Percentiles rank a stretch among this genome's conserved stretches.
Conservation (phyloP, 2,113 vertebrate species). For the Saccopteryx leptura region DNA sequence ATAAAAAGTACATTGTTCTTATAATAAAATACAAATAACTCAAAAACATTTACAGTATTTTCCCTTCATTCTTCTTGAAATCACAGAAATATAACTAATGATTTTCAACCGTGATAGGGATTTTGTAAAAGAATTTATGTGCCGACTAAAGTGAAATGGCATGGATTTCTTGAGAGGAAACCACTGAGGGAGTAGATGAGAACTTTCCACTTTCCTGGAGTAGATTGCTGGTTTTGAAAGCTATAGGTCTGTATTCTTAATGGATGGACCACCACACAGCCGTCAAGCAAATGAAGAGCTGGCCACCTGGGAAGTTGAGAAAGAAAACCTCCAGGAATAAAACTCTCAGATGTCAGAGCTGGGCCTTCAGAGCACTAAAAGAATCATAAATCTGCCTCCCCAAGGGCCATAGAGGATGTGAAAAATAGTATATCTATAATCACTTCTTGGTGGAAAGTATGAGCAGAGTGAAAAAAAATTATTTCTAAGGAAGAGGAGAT, state of each 20-base stretch:
- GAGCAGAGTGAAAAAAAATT: conserved; percentile 6
- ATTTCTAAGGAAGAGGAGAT: not conserved
- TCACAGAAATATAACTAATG: not conserved
- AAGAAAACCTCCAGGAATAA: conserved; percentile 23
- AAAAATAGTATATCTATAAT: conserved; percentile 12
- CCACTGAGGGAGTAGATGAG: not conserved
- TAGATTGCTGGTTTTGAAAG: not conserved
- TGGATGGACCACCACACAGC: not conserved
- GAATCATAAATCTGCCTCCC: not conserved
- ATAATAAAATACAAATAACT: not conserved
- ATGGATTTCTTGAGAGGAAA: conserved; percentile 34
- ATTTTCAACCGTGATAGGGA: not conserved
- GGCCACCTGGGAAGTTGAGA: conserved; percentile 51
- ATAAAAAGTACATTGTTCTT: not conserved
- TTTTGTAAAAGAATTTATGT: conserved; percentile 47
- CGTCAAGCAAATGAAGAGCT: conserved; percentile 48
- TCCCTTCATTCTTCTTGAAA: not conserved
- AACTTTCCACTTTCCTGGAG: not conserved
- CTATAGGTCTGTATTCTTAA: not conserved
- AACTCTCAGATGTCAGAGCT: conserved; percentile 2
- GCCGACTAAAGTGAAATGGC: conserved; percentile 15
- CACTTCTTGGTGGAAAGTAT: not conserved
- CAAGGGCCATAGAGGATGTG: not conserved
- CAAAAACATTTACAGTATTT: not conserved
- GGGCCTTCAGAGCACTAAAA: not conserved